Evolutionary conservation across 2,888 invertebrate species (phyloP).

Genomic region (Trissolcus brochymenae): DNA sequence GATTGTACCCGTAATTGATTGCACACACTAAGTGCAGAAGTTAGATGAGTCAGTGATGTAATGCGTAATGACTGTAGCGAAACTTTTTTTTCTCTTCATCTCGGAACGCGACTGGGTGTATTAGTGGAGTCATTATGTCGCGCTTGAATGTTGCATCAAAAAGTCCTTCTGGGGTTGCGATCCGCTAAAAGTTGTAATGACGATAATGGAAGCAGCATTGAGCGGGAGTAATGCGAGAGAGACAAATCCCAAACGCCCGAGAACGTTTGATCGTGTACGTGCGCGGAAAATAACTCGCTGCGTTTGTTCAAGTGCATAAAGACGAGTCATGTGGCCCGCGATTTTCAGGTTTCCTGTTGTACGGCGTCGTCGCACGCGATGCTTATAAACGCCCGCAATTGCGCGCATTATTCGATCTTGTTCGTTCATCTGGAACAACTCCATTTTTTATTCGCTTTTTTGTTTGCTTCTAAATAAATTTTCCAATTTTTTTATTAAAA

Average conservation of each 20-base stretch:
- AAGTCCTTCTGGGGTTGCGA: slow-evolving; percentile 16
- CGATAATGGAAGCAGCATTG: slow-evolving; percentile 18
- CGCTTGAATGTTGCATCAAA: slow-evolving; percentile 17
- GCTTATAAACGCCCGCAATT: slow-evolving; percentile 18
- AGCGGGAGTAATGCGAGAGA: slow-evolving; percentile 15
- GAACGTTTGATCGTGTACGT: slow-evolving; percentile 11
- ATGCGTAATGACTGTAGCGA: no score
- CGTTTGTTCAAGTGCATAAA: slow-evolving; percentile 17
- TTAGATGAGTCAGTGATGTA: background rate
- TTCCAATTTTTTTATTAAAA: background rate
- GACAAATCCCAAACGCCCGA: slow-evolving; percentile 16
- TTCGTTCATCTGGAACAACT: slow-evolving; percentile 2
- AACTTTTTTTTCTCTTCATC: background rate
- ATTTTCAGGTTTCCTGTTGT: slow-evolving; percentile 18
- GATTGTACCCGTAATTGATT: background rate
- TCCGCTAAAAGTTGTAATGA: slow-evolving; percentile 30
- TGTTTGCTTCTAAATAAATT: background rate
- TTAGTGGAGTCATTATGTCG: slow-evolving; percentile 12
- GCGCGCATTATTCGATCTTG: slow-evolving; percentile 4
- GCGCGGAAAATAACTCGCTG: slow-evolving; percentile 25
- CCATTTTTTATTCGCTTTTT: background rate
- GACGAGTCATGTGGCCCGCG: slow-evolving; percentile 17
- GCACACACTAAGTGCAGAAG: background rate
- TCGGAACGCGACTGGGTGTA: slow-evolving; percentile 1
- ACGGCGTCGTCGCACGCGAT: slow-evolving; percentile 8